These are phyloP conservation scores for Cyrtodaria siliqua DNA, from an alignment of 2,888 invertebrate genomes.

Conservation along the genomic window DNA sequence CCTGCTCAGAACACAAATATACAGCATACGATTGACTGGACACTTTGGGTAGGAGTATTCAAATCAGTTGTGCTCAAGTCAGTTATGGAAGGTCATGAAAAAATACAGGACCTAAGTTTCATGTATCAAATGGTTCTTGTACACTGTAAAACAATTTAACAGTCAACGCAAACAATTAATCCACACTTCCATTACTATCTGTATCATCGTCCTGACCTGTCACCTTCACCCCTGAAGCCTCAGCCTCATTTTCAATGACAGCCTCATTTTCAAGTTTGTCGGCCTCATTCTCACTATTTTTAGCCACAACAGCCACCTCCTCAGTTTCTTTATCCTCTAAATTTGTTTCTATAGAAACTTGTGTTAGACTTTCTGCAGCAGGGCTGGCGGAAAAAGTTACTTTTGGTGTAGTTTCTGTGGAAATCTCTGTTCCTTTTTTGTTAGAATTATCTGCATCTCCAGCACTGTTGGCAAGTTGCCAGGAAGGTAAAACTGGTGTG, in stretches of 20 bases:
- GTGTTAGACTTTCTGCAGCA: conserved; percentile 8
- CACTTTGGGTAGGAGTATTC: no score
- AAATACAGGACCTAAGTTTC: no score
- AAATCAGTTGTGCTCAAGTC: no score
- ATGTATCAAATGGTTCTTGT: no score
- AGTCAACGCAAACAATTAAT: no score
- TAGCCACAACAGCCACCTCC: conserved; percentile 17
- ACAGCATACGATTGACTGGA: no score
- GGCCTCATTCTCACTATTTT: conserved; percentile 18
- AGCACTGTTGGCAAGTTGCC: conserved; percentile 67
- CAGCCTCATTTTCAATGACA: conserved; percentile 20
- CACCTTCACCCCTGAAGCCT: conserved; percentile 12
- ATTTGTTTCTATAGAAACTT: not conserved
- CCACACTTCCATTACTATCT: no score
- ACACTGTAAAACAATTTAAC: no score
- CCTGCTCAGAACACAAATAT: no score
- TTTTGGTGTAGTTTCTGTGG: conserved; percentile 4
- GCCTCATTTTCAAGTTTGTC: not conserved
- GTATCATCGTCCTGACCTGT: conserved; percentile 9
- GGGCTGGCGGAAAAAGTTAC: conserved; percentile 27
- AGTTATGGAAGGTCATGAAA: no score
- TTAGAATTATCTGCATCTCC: conserved; percentile 42
- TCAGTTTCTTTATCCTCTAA: not conserved
- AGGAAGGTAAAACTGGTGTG: conserved; percentile 70
- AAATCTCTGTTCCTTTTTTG: conserved; percentile 16